phyloP scores from a whole-genome alignment of 2,797 vertebrate species.

The Cebuella pygmaea region DNA sequence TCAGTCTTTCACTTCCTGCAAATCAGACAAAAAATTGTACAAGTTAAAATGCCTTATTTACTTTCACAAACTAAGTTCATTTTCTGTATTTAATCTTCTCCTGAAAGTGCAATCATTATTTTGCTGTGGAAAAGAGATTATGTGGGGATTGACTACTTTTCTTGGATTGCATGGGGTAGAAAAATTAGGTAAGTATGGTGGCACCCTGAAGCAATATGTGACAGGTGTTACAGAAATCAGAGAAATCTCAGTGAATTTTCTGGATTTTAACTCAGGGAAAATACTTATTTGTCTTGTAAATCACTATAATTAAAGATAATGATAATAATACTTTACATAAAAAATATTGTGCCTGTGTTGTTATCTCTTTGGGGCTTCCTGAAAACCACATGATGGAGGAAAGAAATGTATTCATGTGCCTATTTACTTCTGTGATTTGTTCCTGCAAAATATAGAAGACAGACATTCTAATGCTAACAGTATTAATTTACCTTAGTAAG shows the following conservation, averaged over 20 bases:
- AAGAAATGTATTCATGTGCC: neutral
- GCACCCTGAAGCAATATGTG: neutral
- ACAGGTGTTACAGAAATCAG: slow-evolving; percentile 4
- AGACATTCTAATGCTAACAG: neutral
- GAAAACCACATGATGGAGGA: neutral
- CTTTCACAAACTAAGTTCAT: neutral
- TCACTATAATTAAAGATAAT: slow-evolving; percentile 31
- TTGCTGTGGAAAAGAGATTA: slow-evolving; percentile 9
- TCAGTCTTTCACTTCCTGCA: neutral
- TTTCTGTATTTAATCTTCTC: neutral
- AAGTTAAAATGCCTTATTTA: neutral
- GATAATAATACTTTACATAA: neutral
- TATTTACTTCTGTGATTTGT: neutral
- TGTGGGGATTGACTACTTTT: neutral
- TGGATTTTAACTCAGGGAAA: slow-evolving; percentile 59
- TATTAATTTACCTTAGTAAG: slow-evolving; percentile 29
- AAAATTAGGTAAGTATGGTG: slow-evolving; percentile 1
- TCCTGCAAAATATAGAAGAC: neutral
- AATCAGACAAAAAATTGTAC: neutral
- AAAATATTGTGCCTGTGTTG: neutral
- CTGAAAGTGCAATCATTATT: neutral
- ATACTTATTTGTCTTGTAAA: slow-evolving; percentile 45
- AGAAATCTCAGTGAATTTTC: slow-evolving; percentile 19
- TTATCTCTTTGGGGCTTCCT: neutral
- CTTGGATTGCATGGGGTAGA: neutral